Conservation (phyloP, 1,140 invertebrate species). For the Dreissena polymorpha region DNA sequence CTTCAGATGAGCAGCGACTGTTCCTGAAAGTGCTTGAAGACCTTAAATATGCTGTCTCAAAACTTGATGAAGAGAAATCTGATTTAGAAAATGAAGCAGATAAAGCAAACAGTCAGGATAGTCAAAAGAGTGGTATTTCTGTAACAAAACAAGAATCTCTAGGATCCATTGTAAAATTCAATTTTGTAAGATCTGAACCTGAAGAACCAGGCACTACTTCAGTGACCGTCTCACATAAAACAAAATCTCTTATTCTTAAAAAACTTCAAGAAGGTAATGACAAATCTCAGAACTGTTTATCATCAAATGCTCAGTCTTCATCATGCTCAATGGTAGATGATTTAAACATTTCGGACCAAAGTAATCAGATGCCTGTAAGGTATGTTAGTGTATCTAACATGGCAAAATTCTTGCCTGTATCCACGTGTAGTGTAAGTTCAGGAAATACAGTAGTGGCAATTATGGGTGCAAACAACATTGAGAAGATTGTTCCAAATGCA, state of each 20-base stretch:
- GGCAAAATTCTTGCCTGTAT: neutral
- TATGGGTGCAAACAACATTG: neutral
- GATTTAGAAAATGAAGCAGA: no score
- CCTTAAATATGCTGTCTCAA: conserved; percentile 46
- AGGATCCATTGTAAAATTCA: no score
- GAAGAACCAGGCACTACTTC: conserved; percentile 37
- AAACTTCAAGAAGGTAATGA: conserved; percentile 25
- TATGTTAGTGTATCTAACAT: neutral
- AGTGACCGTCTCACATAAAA: conserved; percentile 50
- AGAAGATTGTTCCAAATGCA: no score
- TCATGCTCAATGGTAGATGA: neutral
- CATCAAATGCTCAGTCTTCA: neutral
- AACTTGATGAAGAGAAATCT: conserved; percentile 9
- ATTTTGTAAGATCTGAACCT: neutral
- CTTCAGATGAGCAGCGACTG: conserved; percentile 39
- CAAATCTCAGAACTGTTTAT: neutral
- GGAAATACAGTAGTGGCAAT: neutral
- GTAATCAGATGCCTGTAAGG: neutral
- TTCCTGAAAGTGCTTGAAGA: conserved; percentile 53
- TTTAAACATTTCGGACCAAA: no score
- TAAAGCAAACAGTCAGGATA: no score
- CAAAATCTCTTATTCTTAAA: conserved; percentile 49
- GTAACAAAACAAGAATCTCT: no score
- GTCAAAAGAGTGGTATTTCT: no score
- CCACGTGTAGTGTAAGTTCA: neutral